phyloP scores from a whole-genome alignment of 2,888 invertebrate species.

The Argyra leucocephala region DNA sequence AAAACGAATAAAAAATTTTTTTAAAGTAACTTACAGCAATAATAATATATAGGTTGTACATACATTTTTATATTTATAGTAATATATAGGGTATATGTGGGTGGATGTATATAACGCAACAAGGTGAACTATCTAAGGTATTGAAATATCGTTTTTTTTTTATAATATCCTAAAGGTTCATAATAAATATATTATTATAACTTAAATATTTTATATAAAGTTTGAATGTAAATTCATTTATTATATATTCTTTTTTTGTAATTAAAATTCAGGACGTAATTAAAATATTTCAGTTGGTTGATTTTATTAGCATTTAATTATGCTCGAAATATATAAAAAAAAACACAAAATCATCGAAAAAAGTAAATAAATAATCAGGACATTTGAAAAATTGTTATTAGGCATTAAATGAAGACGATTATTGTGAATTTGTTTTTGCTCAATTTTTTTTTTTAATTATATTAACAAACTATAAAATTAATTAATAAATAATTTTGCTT shows the following conservation, averaged over 20 bases:
- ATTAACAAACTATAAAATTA: too few species aligned
- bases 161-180: not conserved
- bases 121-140: too few species aligned
- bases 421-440: too few species aligned
- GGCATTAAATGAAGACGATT: too few species aligned
- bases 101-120: too few species aligned
- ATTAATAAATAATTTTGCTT: too few species aligned
- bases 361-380: too few species aligned
- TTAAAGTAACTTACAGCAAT: not conserved
- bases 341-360: too few species aligned
- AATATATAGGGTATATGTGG: too few species aligned
- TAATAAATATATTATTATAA: not conserved
- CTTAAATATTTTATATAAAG: not conserved
- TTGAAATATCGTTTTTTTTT: not conserved
- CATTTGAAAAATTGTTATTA: too few species aligned
- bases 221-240: not conserved
- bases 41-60: not conserved
- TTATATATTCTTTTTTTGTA: not conserved
- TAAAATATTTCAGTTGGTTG: conserved; percentile 1
- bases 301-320: conserved; percentile 4
- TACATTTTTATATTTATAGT: not conserved
- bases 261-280: conserved; percentile 1
- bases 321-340: not conserved
- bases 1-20: not conserved
- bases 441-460: too few species aligned